Evolutionary conservation across 2,113 vertebrate genomes (phyloP), one percentile per base, ranked within the genome.

Genomic region (Onychorhynchus coronatus): DNA sequence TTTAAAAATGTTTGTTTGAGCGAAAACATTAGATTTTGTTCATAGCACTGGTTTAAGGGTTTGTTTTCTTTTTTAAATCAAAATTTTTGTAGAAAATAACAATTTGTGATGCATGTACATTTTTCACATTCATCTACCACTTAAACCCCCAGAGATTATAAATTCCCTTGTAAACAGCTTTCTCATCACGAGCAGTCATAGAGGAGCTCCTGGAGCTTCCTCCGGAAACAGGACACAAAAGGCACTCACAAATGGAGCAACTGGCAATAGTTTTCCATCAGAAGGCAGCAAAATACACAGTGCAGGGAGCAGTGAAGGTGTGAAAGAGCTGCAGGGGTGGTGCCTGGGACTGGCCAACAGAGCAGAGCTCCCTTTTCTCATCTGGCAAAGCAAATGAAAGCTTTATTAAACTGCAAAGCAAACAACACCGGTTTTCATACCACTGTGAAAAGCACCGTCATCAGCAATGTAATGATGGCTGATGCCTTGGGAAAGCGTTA

Each of bases 101-200:
- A 30, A 47, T 59, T 62, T 49, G 47, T 16, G 27, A 65, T 21
- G 22, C 5, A 18, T 4, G 14, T 12, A 30, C 14, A 33, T 27
- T 62, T 89, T 86, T n/a, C n/a, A 66, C 21, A 44, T 33, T 37
- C 16, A 50, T 17, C 55, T 41, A 58, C 9, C 30, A 65, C 8
- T 42, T 33, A 63, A 39, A 35, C 3, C 16, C 24, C 21, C 21
- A 39, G 25, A 7, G 8, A 50, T 22, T 27, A n/a, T 4, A 22
- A 59, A 47, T 8, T 42, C 8, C 46, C 6, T 13, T 33, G 7
- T 39, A 28, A 55, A 52, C 11, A 46, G 9, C 5, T 31, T 27
- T 53, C 41, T 75, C 9, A 1, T 6, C 1, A 1, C 8, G 19
- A 44, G 52, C 44, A 66, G 9, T 3, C 12, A 59, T 0, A 28